Evolutionary conservation across 1,140 invertebrate genomes (phyloP).

Genomic region (Ooceraea biroi): DNA sequence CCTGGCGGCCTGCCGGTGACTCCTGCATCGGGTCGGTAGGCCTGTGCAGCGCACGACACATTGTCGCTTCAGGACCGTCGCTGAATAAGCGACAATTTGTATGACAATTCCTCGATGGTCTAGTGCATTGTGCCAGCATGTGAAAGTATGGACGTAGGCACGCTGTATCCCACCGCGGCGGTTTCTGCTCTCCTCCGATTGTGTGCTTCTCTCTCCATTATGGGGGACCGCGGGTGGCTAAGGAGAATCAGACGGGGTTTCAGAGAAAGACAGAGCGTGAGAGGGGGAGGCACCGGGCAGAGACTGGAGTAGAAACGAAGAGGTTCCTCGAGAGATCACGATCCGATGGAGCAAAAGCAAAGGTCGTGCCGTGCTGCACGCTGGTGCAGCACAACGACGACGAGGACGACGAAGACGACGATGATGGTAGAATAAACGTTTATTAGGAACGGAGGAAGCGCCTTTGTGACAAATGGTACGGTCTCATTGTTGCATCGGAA

Average conservation of each 20-base stretch:
- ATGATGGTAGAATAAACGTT: slow-evolving; percentile 72
- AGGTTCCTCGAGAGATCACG: slow-evolving; percentile 74
- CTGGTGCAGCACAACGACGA: slow-evolving; percentile 42
- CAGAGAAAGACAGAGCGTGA: slow-evolving; percentile 52
- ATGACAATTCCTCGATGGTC: slow-evolving; percentile 79
- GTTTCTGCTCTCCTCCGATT: slow-evolving; percentile 26
- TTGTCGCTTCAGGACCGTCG: slow-evolving; percentile 63
- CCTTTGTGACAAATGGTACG: slow-evolving; percentile 81
- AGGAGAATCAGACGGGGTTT: slow-evolving; percentile 14
- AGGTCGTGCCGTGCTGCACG: slow-evolving; percentile 77
- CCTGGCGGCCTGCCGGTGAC: neutral
- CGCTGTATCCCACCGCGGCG: slow-evolving; percentile 64
- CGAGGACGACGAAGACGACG: slow-evolving; percentile 53
- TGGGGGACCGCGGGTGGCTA: slow-evolving; percentile 45
- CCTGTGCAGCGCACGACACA: slow-evolving; percentile 59
- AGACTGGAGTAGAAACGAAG: slow-evolving; percentile 27
- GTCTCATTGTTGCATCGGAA: slow-evolving; percentile 78
- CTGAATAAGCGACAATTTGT: slow-evolving; percentile 81
- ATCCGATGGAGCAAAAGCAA: slow-evolving; percentile 72
- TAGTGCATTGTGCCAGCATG: slow-evolving; percentile 74
- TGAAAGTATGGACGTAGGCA: slow-evolving; percentile 76
- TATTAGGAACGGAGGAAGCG: slow-evolving; percentile 81
- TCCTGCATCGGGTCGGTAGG: slow-evolving; percentile 51
- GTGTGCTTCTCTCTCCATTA: slow-evolving; percentile 55
- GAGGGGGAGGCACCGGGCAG: slow-evolving; percentile 26